These are phyloP conservation scores for Drosophila rubida DNA, from an alignment of 2,888 invertebrate genomes.

Conservation along the genomic window DNA sequence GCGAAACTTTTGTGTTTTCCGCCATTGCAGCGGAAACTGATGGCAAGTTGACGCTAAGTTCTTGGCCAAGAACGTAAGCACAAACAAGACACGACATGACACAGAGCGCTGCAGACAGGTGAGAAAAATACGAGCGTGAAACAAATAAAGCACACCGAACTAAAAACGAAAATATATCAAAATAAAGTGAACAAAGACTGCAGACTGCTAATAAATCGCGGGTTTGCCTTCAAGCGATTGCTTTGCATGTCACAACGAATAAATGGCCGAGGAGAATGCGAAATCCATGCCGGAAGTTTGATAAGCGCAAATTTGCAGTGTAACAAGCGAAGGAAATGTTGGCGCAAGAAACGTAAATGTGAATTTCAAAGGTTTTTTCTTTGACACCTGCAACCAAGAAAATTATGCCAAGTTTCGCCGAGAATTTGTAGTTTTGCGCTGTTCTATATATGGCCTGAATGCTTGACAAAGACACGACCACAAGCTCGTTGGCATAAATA, in stretches of 20 bases:
- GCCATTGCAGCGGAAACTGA: conserved; percentile 39
- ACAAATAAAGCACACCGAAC: neutral
- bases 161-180: neutral
- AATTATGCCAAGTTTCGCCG: neutral
- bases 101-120: conserved; percentile 34
- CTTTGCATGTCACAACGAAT: conserved; percentile 5
- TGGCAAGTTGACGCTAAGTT: conserved; percentile 60
- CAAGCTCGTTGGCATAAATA: conserved; percentile 63
- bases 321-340: conserved; percentile 3
- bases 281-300: neutral
- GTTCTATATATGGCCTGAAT: neutral
- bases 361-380: neutral
- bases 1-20: conserved; percentile 5
- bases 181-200: neutral
- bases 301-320: neutral
- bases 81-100: conserved; percentile 30
- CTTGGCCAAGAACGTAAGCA: conserved; percentile 26
- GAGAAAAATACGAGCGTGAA: conserved; percentile 4
- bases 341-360: neutral
- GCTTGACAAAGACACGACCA: conserved; percentile 13
- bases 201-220: neutral
- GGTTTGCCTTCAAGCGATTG: neutral
- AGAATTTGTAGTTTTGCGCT: neutral
- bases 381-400: neutral
- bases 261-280: neutral